Evolutionary conservation across 2,888 invertebrate genomes (phyloP), one percentile per base, ranked within the genome.

Genomic region (Nesidiocoris tenuis): DNA sequence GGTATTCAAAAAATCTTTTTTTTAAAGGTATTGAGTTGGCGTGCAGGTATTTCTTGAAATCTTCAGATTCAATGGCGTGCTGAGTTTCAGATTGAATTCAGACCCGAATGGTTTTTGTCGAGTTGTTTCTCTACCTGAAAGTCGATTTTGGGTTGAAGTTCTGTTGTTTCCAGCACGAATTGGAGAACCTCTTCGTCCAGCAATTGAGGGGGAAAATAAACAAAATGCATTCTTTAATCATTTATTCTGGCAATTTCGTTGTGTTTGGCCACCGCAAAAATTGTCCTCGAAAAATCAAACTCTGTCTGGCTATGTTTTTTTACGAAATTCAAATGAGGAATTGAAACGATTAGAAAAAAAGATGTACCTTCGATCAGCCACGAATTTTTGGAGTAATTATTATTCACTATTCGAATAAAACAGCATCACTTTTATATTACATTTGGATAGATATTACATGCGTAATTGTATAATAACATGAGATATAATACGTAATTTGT

Each of bases 161-260:
- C n/a, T n/a, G n/a, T n/a, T n/a, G n/a, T n/a, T n/a, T n/a, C n/a
- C n/a, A n/a, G n/a, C n/a, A n/a, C n/a, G n/a, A n/a, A n/a, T n/a
- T n/a, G n/a, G n/a, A n/a, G n/a, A n/a, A n/a, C n/a, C n/a, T n/a
- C 39, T 39, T 39, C 12, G 5, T 12, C 3, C 39, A 39, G 39
- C 39, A 3, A 39, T 12, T 39, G 39, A 39, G 39, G 7, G 19
- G 56, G 22, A 57, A 68, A 19, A 18, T 12, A 59, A 70, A 7
- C 17, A 70, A 56, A 23, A 63, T 64, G 18, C 55, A 55, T 54
- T 65, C 23, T 64, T 66, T 66, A 39, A 55, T 66, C 61, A 67
- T 77, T 77, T 75, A 75, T 76, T 76, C 22, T 76, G 76, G 77
- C 77, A 77, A 74, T 76, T 77, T 77, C 76, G 77, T 77, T 77